phyloP scores from a whole-genome alignment of 2,888 invertebrate genomes.

The Adineta ricciae region DNA sequence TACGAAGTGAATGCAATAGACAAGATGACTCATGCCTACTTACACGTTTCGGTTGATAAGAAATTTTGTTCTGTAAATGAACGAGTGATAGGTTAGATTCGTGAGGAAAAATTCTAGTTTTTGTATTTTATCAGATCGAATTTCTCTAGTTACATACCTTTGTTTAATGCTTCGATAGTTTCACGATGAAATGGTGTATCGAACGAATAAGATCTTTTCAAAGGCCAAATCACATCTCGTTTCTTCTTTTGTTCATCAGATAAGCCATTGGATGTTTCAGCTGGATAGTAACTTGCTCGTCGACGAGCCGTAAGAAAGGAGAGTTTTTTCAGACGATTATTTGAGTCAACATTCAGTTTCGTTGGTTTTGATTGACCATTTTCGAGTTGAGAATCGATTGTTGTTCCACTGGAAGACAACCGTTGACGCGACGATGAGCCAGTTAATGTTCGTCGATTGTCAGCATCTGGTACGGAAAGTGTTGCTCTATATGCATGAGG shows the following conservation, averaged over 20 bases:
- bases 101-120: neutral
- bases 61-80: neutral
- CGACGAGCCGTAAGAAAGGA: neutral
- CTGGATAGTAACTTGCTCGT: neutral
- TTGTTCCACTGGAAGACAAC: neutral
- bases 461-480: neutral
- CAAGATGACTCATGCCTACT: neutral
- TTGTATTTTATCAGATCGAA: neutral
- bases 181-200: constrained; percentile 18
- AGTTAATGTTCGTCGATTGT: neutral
- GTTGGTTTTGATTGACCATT: neutral
- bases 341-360: neutral
- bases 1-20: neutral
- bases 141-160: neutral
- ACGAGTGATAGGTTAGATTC: neutral
- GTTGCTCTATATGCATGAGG: neutral
- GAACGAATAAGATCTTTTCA: constrained; percentile 3
- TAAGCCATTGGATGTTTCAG: neutral
- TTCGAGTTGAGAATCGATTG: neutral
- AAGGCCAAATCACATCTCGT: neutral
- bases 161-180: neutral
- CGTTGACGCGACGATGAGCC: neutral
- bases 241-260: neutral
- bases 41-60: neutral
- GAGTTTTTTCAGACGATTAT: neutral